Evolutionary conservation across 2,888 invertebrate species (phyloP), one percentile per base, ranked within the genome.

Genomic region (Cenopis cana): DNA sequence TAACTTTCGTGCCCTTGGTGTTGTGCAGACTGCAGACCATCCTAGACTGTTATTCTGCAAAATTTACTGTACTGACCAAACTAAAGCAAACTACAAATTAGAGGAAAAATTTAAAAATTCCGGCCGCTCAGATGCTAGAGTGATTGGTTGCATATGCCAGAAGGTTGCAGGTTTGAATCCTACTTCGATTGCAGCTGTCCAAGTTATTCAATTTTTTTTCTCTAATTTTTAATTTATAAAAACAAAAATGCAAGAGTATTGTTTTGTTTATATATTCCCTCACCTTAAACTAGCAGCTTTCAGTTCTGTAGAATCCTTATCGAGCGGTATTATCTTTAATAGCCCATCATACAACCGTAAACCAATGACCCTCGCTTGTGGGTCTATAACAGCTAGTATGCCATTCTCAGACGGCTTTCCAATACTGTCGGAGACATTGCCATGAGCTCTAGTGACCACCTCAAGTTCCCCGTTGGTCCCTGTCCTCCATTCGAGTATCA

Each of bases 391-490:
- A 0, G 98, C 98, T 77, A 99, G 95, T 69, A 98, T 98, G 1
- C 99, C 99, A 66, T 98, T 98, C 87, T 99, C 99, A 0, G 99
- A 98, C 0, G 98, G 97, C 84, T 98, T 97, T 0, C 99, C 99
- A 75, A 99, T 98, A 72, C 97, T 95, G 89, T 99, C 99, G 0
- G 98, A 96, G 0, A 99, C 98, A 94, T 98, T 98, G 4, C 99
- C 99, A 86, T 99, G 98, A 4, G 99, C 99, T 86, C 97, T 96
- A 0, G 99, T 99, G 62, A 98, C 96, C 29, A 99, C 98, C 84
- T 98, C 98, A 68, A 99, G 94, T 73, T 98, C 98, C 5, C 96
- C 97, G 75, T 96, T 95, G 14, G 91, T 82, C 4, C 94, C 93
- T 57, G 95, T 95, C 64, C 94, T 95, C 90, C 98, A 99, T 90